Percentiles rank a stretch among this genome's conserved stretches.
These are phyloP conservation scores for Lordiphosa clarofinis DNA, from an alignment of 1,140 invertebrate species.

Conservation along the genomic window DNA sequence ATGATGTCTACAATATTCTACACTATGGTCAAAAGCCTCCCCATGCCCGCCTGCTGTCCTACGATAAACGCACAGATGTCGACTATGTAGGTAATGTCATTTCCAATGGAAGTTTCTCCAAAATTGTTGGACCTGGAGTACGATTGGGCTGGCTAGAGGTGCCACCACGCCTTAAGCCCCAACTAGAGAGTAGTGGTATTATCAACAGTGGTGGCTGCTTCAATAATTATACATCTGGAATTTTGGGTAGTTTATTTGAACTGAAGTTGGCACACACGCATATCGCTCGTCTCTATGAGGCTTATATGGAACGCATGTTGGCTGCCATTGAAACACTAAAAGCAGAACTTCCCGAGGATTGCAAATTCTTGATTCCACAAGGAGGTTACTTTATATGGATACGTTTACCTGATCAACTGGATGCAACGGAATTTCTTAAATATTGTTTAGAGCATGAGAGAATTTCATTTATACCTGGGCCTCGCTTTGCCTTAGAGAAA, in stretches of 20 bases:
- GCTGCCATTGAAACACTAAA: slow-evolving; percentile 78
- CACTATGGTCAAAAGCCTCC: slow-evolving; percentile 80
- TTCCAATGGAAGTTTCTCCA: slow-evolving; percentile 86
- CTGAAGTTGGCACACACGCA: slow-evolving; percentile 81
- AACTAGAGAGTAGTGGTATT: slow-evolving; percentile 80
- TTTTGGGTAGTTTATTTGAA: slow-evolving; percentile 82
- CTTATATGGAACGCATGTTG: slow-evolving; percentile 81
- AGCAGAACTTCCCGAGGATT: slow-evolving; percentile 79
- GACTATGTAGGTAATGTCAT: slow-evolving; percentile 82
- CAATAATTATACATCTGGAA: slow-evolving; percentile 83
- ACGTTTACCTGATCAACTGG: slow-evolving; percentile 75
- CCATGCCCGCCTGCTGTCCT: slow-evolving; percentile 82
- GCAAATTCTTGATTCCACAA: slow-evolving; percentile 79
- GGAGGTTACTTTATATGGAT: slow-evolving; percentile 85
- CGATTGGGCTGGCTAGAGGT: slow-evolving; percentile 86
- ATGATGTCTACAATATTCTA: slow-evolving; percentile 86
- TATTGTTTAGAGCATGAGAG: slow-evolving; percentile 51
- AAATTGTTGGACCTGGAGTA: slow-evolving; percentile 84
- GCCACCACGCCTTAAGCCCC: slow-evolving; percentile 79
- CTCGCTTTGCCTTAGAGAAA: slow-evolving; percentile 78
- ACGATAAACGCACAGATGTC: slow-evolving; percentile 80
- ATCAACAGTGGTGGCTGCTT: slow-evolving; percentile 83
- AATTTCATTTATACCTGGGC: slow-evolving; percentile 81
- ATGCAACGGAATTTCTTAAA: slow-evolving; percentile 44
- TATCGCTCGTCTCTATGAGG: slow-evolving; percentile 79